Evolutionary conservation across 2,113 vertebrate genomes (phyloP).

Genomic region (Meleagris gallopavo): DNA sequence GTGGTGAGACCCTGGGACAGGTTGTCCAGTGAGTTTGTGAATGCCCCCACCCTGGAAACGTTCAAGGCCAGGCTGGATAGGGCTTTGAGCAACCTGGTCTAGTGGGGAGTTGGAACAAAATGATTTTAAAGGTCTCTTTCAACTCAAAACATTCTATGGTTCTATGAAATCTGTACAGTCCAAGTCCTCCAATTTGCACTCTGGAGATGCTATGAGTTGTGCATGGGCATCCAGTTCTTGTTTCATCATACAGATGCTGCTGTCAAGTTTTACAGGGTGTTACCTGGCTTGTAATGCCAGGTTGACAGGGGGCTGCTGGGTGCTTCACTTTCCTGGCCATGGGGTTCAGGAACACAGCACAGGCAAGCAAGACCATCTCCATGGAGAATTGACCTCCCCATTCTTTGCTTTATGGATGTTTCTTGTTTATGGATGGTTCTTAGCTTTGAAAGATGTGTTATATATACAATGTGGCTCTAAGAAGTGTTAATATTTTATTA

Average conservation of each 20-base stretch:
- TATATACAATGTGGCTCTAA: neutral
- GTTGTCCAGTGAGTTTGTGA: no score
- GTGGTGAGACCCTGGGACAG: no score
- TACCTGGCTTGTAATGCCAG: neutral
- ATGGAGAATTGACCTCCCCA: neutral
- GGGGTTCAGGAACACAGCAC: neutral
- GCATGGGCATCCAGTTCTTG: neutral
- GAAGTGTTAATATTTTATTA: neutral
- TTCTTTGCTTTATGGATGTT: neutral
- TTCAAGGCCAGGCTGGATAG: no score
- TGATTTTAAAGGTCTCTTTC: no score
- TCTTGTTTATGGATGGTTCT: neutral
- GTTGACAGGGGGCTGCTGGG: accelerated
- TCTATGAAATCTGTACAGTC: neutral
- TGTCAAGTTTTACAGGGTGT: neutral
- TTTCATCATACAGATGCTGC: neutral
- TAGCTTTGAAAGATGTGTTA: neutral
- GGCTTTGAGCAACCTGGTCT: no score
- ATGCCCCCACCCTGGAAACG: no score
- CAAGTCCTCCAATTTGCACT: neutral
- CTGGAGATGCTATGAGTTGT: neutral
- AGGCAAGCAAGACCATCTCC: neutral
- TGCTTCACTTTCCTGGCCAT: neutral
- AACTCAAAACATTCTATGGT: no score
- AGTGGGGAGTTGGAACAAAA: no score